Conservation (phyloP, 2,113 vertebrate genomes). For the Tragulus kanchil region DNA sequence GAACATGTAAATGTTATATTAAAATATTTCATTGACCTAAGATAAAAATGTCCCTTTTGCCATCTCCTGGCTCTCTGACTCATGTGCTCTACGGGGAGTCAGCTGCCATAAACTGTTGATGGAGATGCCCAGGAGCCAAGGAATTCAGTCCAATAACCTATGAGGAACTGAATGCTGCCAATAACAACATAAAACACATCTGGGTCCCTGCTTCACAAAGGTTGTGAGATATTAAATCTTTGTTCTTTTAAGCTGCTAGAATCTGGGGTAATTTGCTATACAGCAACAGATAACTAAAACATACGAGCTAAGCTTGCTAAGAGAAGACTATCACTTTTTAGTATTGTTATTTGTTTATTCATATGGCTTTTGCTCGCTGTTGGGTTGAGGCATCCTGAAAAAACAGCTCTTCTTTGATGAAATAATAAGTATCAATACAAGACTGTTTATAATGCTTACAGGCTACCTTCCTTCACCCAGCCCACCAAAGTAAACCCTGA, state of each 20-base stretch:
- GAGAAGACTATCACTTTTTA: not conserved
- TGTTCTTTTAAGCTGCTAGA: not conserved
- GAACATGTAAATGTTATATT: not conserved
- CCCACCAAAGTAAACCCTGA: not conserved
- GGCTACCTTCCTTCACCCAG: not conserved
- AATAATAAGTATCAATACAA: not conserved
- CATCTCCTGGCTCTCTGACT: not conserved
- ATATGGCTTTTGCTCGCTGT: not conserved
- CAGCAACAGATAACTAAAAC: constrained; percentile 9
- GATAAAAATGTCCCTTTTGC: too few relatives aligned
- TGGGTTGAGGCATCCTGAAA: not conserved
- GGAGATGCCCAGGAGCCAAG: not conserved
- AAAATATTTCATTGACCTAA: not conserved
- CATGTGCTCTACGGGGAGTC: not conserved
- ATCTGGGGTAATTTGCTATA: not conserved
- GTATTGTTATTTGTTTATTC: not conserved
- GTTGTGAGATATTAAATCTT: not conserved
- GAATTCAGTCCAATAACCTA: not conserved
- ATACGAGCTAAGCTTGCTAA: not conserved
- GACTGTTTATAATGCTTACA: not conserved
- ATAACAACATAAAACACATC: not conserved
- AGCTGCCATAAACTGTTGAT: not conserved
- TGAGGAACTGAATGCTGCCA: not conserved
- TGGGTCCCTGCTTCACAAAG: not conserved
- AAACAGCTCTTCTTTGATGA: not conserved